phyloP scores from a whole-genome alignment of 2,797 vertebrate genomes.

The Saxicola maurus region DNA sequence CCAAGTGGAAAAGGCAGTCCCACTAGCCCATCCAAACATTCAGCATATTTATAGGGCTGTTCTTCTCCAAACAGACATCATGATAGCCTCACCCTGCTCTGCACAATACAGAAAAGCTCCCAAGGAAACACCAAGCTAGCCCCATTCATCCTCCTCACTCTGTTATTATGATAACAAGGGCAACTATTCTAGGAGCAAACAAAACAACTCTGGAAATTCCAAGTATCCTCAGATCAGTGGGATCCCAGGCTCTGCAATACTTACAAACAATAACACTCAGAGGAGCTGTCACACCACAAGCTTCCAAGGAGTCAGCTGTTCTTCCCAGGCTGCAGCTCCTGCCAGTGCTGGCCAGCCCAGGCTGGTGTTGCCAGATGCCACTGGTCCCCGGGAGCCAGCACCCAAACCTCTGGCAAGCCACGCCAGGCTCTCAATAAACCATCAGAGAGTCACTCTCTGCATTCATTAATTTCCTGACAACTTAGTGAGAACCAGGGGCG shows the following conservation, averaged over 20 bases:
- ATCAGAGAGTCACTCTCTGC: rapidly evolving
- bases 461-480: background rate
- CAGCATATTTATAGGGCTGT: background rate
- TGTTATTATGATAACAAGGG: rapidly evolving
- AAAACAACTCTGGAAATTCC: background rate
- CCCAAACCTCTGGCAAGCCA: background rate
- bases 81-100: background rate
- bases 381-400: background rate
- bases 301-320: background rate
- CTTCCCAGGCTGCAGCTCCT: background rate
- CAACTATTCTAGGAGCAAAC: background rate
- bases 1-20: background rate
- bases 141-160: background rate
- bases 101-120: background rate
- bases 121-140: background rate
- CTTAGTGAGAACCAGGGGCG: background rate
- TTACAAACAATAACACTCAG: background rate
- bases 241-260: background rate
- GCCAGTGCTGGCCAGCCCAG: background rate
- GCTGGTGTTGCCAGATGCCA: background rate
- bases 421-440: background rate
- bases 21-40: background rate
- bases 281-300: background rate
- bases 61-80: background rate
- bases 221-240: background rate